Evolutionary conservation across 64 coral and sea anemone genomes (phyloP), one percentile per base, ranked within the genome.

Genomic region (Trachythela sp.): DNA sequence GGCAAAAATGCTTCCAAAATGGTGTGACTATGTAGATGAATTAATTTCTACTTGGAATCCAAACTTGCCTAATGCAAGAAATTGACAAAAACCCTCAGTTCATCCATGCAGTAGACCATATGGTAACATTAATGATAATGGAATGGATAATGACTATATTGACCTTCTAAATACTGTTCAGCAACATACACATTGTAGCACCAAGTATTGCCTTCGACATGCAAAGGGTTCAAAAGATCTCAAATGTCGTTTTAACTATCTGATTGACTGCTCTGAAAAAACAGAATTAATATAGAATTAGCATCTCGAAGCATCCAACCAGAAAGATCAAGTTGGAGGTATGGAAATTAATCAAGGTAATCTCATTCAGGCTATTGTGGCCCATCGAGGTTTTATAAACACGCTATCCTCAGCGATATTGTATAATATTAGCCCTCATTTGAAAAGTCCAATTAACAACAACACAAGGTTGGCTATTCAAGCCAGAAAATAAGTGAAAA

Each of bases 131-230:
- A 48, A 48, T 56, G 83, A 86, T 71, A 86, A 86, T 20, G 84
- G 71, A 9, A 85, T 83, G 84, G 58, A 91, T 41, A 91, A 48
- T 50, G 90, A 91, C 68, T 91, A 91, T 86, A 84, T 87, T 48
- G 59, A 92, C 59, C 85, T 92, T 6, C 11, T 92, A 35, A 92
- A 92, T 87, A 72, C 48, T 67, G 90, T 91, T 71, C 90, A 91
- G 71, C 83, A 83, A 24, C 90, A 91, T 86, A 86, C 90, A 24
- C 48, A 91, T 86, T 91, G 90, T 54, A 85, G 75, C 67, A 91
- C 90, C 32, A 84, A 83, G 50, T 91, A 91, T 77, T 91, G 90
- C 90, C 32, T 72, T 75, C 40, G 70, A 42, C 50, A 75, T 48
- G 22, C 40, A 60, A 1, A 88, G 77, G 15, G 39, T 45, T 45